Evolutionary conservation across 2,113 vertebrate species (phyloP).

Genomic region (Chiloscyllium plagiosum): DNA sequence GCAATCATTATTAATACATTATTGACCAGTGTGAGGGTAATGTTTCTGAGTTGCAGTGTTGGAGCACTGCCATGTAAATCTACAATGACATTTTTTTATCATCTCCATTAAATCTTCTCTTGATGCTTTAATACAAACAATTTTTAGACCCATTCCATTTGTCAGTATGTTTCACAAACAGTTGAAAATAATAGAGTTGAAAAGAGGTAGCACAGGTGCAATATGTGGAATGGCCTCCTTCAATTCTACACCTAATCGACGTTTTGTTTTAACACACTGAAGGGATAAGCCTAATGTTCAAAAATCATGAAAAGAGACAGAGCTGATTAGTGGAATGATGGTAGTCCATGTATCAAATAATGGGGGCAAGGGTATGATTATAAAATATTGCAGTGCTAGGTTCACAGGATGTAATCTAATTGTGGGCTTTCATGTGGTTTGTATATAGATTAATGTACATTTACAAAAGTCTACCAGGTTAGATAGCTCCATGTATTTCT

Average conservation of each 20-base stretch:
- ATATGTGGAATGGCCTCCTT: not conserved
- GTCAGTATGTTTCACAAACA: not conserved
- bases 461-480: not conserved
- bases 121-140: not conserved
- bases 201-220: not conserved
- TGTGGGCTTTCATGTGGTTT: not conserved
- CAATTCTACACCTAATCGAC: not conserved
- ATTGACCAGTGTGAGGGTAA: constrained; percentile 3
- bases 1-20: not conserved
- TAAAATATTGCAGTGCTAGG: not conserved
- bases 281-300: not conserved
- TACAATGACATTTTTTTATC: not conserved
- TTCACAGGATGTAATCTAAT: not conserved
- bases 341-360: not conserved
- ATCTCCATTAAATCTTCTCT: not conserved
- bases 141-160: not conserved
- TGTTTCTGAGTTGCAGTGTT: not conserved
- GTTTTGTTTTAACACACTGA: not conserved
- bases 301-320: not conserved
- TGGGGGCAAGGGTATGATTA: not conserved
- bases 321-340: not conserved
- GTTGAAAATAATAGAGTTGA: not conserved
- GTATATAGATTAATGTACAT: not conserved
- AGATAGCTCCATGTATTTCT: constrained; percentile 43
- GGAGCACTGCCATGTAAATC: not conserved